Evolutionary conservation across 2,888 invertebrate genomes (phyloP).

Genomic region (Cephus pygmeus): DNA sequence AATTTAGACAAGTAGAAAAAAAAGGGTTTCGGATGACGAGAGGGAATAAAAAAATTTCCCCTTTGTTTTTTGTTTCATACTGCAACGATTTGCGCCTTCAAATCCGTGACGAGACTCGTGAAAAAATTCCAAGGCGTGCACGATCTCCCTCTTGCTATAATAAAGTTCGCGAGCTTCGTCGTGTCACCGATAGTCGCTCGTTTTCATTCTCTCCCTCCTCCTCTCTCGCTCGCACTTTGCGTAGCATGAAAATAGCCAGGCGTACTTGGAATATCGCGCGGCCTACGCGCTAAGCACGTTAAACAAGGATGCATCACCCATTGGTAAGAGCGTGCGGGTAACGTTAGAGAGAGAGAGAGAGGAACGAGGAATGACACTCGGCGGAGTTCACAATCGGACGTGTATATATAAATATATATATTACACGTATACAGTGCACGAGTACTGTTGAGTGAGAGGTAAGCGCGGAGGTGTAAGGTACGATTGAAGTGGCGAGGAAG

Average conservation of each 20-base stretch:
- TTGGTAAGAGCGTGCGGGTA: conserved; percentile 19
- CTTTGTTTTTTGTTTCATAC: background rate
- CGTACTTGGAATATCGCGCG: conserved; percentile 53
- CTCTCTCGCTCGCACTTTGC: conserved; percentile 36
- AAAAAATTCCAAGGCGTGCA: background rate
- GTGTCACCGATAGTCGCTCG: background rate
- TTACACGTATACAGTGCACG: background rate
- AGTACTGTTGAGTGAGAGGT: background rate
- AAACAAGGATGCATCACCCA: conserved; percentile 9
- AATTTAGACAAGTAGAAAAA: background rate
- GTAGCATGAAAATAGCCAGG: conserved; percentile 52
- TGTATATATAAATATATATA: background rate
- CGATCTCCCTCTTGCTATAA: background rate
- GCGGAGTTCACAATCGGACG: background rate
- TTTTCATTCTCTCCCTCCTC: conserved; percentile 1
- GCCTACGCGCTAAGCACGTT: conserved; percentile 46
- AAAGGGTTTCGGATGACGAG: background rate
- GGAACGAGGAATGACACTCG: conserved; percentile 16
- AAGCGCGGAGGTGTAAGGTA: conserved; percentile 12
- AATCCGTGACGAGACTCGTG: background rate
- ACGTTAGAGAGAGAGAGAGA: conserved; percentile 1
- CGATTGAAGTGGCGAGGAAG: conserved; percentile 13
- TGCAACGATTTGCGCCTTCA: background rate
- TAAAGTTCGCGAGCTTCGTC: background rate
- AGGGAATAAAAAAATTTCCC: background rate